phyloP scores from a whole-genome alignment of 2,113 vertebrate genomes.

The Synchiropus splendidus region DNA sequence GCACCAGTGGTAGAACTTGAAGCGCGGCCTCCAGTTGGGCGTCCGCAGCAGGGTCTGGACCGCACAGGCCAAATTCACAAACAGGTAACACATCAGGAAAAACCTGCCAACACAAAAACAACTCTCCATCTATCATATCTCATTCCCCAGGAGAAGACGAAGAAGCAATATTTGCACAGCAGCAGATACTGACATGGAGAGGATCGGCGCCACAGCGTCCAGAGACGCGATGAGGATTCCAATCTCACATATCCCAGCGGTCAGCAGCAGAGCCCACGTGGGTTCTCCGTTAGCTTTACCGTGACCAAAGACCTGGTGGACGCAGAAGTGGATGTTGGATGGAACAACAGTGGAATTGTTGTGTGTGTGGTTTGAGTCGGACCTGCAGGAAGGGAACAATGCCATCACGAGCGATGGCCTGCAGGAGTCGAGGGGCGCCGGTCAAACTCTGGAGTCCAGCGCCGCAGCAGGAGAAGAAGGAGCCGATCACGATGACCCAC shows the following conservation, averaged over 20 bases:
- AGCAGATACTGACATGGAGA: constrained; percentile 84
- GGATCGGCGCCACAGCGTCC: constrained; percentile 90
- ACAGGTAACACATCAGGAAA: constrained; percentile 97
- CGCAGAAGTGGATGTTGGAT: neutral
- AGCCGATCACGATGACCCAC: constrained; percentile 96
- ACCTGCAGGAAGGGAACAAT: constrained; percentile 91
- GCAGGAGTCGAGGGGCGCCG: constrained; percentile 84
- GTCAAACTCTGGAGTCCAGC: constrained; percentile 93
- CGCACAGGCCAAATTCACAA: constrained; percentile 92
- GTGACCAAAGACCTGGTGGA: constrained; percentile 81
- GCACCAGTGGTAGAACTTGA: constrained; percentile 68
- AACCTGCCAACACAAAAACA: constrained; percentile 69
- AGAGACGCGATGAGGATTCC: constrained; percentile 93
- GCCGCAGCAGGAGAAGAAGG: constrained; percentile 94
- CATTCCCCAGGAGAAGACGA: neutral
- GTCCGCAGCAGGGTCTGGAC: constrained; percentile 87
- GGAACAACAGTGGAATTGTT: neutral
- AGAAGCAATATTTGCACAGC: neutral
- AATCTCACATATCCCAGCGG: constrained; percentile 85
- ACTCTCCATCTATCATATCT: neutral
- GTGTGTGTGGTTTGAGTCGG: constrained; percentile 3
- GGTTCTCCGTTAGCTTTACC: constrained; percentile 94
- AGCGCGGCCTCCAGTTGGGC: constrained; percentile 83
- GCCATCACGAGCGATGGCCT: constrained; percentile 91
- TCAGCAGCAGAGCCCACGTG: constrained; percentile 91